These are phyloP conservation scores for Tetramorium alpestre DNA, from an alignment of 1,140 invertebrate genomes.

Conservation along the genomic window DNA sequence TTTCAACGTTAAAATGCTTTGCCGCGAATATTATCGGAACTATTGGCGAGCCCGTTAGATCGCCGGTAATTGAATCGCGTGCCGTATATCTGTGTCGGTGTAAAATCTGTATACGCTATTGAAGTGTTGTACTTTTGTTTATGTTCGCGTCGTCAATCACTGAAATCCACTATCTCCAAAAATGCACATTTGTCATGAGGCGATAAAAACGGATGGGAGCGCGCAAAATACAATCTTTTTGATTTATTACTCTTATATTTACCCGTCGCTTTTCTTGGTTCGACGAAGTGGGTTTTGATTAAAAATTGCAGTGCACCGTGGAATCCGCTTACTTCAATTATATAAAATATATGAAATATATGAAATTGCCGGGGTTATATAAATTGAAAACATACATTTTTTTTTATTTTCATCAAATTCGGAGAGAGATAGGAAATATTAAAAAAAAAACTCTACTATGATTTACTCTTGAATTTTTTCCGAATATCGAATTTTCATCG, in stretches of 20 bases:
- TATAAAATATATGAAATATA: constrained; percentile 24
- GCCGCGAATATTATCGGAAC: constrained; percentile 43
- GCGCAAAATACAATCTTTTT: constrained; percentile 54
- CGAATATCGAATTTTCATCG: not conserved
- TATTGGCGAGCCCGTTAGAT: not conserved
- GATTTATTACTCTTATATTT: constrained; percentile 56
- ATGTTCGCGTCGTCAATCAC: constrained; percentile 46
- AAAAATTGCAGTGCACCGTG: constrained; percentile 11
- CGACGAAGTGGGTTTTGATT: constrained; percentile 41
- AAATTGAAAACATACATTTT: not conserved
- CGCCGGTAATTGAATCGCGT: constrained; percentile 31
- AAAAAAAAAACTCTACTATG: constrained; percentile 8
- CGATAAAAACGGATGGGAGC: constrained; percentile 46
- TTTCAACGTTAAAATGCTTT: constrained; percentile 17
- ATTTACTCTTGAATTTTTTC: not conserved
- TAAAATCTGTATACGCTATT: constrained; percentile 54
- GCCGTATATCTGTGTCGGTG: constrained; percentile 5
- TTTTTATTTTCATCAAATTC: constrained; percentile 13
- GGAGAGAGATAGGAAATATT: not conserved
- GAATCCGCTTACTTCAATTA: constrained; percentile 26
- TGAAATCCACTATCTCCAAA: constrained; percentile 52
- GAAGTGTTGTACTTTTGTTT: constrained; percentile 55
- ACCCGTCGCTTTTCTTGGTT: constrained; percentile 48
- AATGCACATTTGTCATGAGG: constrained; percentile 58
- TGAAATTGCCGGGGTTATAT: not conserved